phyloP scores from a whole-genome alignment of 1,140 invertebrate species.

The Dendrolimus kikuchii region DNA sequence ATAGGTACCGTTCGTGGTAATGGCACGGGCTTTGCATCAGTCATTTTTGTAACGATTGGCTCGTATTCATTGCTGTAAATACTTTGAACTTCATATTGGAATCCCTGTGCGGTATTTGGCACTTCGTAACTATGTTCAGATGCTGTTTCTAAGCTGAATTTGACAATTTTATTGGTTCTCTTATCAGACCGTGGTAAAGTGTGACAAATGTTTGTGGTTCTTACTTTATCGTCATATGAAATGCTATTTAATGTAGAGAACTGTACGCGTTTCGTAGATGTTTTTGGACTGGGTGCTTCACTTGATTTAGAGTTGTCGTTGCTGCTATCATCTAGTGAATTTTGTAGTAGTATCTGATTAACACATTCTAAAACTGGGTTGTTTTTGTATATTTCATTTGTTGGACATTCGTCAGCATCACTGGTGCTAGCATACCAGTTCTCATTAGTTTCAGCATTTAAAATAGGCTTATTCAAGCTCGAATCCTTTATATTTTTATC shows the following conservation, averaged over 20 bases:
- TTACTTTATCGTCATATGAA: slow-evolving; percentile 66
- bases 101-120: slow-evolving; percentile 65
- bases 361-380: slow-evolving; percentile 85
- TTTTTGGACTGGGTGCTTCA: slow-evolving; percentile 63
- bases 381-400: slow-evolving; percentile 77
- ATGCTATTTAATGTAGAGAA: slow-evolving; percentile 71
- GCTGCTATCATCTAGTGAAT: slow-evolving; percentile 69
- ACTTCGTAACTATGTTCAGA: slow-evolving; percentile 71
- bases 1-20: slow-evolving; percentile 33
- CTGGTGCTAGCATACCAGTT: slow-evolving; percentile 81
- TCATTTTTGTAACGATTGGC: slow-evolving; percentile 73
- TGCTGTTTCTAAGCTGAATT: slow-evolving; percentile 69
- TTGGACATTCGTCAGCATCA: slow-evolving; percentile 78
- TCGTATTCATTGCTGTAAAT: slow-evolving; percentile 78
- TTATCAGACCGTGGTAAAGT: slow-evolving; percentile 58
- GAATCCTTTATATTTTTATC: slow-evolving; percentile 52
- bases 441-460: slow-evolving; percentile 70
- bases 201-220: slow-evolving; percentile 41
- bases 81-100: slow-evolving; percentile 75
- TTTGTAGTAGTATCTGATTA: slow-evolving; percentile 81
- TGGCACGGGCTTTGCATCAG: slow-evolving; percentile 52
- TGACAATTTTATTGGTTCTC: slow-evolving; percentile 67
- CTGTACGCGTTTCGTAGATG: slow-evolving; percentile 65
- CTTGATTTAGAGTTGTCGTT: slow-evolving; percentile 66
- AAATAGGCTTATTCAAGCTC: slow-evolving; percentile 41